phyloP scores from a whole-genome alignment of 2,113 vertebrate genomes.

The Hystrix brachyura region DNA sequence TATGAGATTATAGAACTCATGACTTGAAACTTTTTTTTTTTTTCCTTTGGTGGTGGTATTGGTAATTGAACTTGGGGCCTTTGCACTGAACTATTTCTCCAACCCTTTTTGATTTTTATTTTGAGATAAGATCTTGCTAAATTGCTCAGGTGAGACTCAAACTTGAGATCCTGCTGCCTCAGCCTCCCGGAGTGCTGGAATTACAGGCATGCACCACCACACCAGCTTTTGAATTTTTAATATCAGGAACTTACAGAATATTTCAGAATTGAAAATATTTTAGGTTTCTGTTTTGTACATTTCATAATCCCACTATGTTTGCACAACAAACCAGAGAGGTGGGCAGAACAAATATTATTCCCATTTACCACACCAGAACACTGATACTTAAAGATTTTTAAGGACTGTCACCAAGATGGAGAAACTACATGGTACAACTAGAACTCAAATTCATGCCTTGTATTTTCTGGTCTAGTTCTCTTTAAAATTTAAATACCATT shows the following conservation, averaged over 20 bases:
- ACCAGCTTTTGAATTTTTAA: background rate
- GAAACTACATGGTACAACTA: background rate
- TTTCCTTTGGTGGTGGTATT: background rate
- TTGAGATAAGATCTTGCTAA: background rate
- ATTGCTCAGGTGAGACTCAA: background rate
- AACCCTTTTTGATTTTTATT: background rate
- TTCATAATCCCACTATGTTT: background rate
- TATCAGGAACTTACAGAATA: background rate
- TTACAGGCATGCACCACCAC: background rate
- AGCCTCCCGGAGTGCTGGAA: background rate
- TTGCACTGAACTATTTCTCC: background rate
- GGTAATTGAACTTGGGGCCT: background rate
- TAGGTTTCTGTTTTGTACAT: background rate
- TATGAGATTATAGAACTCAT: background rate
- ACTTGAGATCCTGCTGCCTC: background rate
- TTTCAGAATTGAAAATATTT: background rate
- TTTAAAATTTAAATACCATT: conserved; percentile 2
- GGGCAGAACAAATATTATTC: background rate
- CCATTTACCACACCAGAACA: background rate
- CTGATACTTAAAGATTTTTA: background rate
- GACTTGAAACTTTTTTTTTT: background rate
- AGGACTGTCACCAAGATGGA: background rate
- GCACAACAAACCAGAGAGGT: background rate
- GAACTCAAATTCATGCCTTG: background rate
- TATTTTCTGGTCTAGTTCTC: background rate